Percentiles rank a stretch among this genome's conserved stretches.
phyloP scores from a whole-genome alignment of 2,797 vertebrate species.

The Hylomyscus alleni region DNA sequence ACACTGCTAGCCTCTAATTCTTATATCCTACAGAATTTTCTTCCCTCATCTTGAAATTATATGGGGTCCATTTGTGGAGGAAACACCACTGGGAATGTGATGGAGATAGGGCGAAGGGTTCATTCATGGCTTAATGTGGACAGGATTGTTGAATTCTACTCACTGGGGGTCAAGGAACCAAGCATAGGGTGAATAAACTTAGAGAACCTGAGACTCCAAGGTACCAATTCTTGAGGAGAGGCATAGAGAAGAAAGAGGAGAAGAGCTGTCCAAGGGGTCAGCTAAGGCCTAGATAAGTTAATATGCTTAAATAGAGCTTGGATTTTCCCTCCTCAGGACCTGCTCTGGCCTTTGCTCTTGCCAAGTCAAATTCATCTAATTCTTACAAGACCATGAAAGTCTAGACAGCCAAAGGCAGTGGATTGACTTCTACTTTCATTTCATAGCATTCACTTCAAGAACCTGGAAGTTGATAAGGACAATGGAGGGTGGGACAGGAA shows the following conservation, averaged over 20 bases:
- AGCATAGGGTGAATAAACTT: not conserved
- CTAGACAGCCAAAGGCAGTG: not conserved
- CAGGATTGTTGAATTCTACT: not conserved
- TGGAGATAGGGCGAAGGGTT: not conserved
- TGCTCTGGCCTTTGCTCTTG: not conserved
- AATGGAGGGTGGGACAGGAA: not conserved
- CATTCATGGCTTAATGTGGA: not conserved
- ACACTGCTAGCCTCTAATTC: not conserved
- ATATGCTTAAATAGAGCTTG: not conserved
- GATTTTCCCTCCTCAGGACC: not conserved
- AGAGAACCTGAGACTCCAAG: not conserved
- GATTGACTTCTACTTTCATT: constrained; percentile 40
- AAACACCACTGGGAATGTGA: not conserved
- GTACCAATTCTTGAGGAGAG: too few relatives aligned
- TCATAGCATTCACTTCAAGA: not conserved
- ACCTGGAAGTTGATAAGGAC: not conserved
- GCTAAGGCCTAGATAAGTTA: not conserved
- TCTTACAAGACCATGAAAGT: not conserved
- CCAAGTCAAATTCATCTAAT: constrained; percentile 22
- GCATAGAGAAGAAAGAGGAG: too few relatives aligned
- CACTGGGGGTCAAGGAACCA: not conserved
- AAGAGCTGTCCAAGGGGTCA: not conserved
- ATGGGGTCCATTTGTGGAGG: not conserved
- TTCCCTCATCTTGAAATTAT: not conserved
- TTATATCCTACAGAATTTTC: not conserved